These are phyloP conservation scores for Sarcophaga subvicina DNA, from an alignment of 2,888 invertebrate species.

Conservation along the genomic window DNA sequence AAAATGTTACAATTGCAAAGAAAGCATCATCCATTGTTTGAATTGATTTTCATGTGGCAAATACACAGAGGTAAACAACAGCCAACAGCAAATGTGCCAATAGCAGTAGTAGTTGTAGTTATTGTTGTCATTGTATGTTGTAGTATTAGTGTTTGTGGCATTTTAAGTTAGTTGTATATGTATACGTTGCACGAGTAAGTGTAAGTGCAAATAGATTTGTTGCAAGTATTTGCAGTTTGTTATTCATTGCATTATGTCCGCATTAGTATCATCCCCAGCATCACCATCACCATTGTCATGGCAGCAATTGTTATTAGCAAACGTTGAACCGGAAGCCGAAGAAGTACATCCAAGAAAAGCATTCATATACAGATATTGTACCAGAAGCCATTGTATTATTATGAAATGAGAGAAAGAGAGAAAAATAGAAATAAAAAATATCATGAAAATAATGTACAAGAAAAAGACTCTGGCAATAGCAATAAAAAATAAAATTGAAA, in stretches of 20 bases:
- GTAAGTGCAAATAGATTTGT: not conserved
- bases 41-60: constrained; percentile 29
- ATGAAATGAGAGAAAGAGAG: constrained; percentile 35
- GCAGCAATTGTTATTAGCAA: not conserved
- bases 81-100: not conserved
- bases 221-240: not conserved
- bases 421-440: constrained; percentile 69
- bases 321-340: constrained; percentile 43
- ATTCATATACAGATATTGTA: constrained; percentile 32
- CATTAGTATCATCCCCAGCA: constrained; percentile 11
- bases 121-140: not conserved
- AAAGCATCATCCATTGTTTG: constrained; percentile 51
- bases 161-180: not conserved
- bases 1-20: not conserved
- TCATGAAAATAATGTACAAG: constrained; percentile 24
- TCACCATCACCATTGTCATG: constrained; percentile 19
- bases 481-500: constrained; percentile 75
- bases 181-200: not conserved
- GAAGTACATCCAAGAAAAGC: constrained; percentile 26
- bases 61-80: not conserved
- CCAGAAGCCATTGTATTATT: constrained; percentile 58
- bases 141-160: not conserved
- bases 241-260: constrained; percentile 48
- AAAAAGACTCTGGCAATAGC: not conserved
- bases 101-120: not conserved